These are phyloP conservation scores for Euspilapteryx auroguttella DNA, from an alignment of 2,888 invertebrate genomes.

Conservation along the genomic window DNA sequence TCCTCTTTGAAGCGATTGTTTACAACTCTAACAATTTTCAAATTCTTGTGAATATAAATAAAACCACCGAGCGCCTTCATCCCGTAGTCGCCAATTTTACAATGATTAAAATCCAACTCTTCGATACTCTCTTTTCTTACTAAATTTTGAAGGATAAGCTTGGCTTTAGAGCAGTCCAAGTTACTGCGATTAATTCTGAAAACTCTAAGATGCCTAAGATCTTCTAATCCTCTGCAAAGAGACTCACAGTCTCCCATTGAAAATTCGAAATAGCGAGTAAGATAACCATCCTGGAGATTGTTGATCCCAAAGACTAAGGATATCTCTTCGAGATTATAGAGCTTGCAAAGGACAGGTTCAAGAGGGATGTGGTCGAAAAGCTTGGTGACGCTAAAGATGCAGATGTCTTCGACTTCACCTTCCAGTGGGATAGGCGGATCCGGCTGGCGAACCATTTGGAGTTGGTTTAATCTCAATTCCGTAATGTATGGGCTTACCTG, in stretches of 20 bases:
- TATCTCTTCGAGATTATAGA: conserved; percentile 57
- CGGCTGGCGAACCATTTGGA: conserved; percentile 57
- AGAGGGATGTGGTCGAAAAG: conserved; percentile 63
- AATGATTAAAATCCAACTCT: conserved; percentile 67
- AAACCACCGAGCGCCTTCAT: conserved; percentile 66
- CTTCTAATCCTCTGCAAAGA: conserved; percentile 52
- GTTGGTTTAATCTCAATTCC: conserved; percentile 46
- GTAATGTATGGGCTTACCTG: conserved; percentile 54
- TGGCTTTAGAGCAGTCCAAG: conserved; percentile 60
- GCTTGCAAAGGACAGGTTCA: conserved; percentile 44
- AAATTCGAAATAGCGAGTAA: conserved; percentile 64
- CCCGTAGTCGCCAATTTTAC: conserved; percentile 64
- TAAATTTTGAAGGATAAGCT: conserved; percentile 56
- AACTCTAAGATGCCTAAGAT: conserved; percentile 41
- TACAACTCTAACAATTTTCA: conserved; percentile 50
- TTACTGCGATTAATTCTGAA: conserved; percentile 64
- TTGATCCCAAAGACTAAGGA: conserved; percentile 39
- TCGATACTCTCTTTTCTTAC: conserved; percentile 50
- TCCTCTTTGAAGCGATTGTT: conserved; percentile 58
- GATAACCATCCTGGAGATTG: conserved; percentile 51
- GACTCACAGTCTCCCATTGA: conserved; percentile 60
- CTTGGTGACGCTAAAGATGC: conserved; percentile 33
- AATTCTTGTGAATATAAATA: conserved; percentile 37
- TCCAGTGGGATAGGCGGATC: conserved; percentile 25
- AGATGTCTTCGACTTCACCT: conserved; percentile 27